These are phyloP conservation scores for Philopedon plagiatum DNA, from an alignment of 2,888 invertebrate genomes.

Conservation along the genomic window DNA sequence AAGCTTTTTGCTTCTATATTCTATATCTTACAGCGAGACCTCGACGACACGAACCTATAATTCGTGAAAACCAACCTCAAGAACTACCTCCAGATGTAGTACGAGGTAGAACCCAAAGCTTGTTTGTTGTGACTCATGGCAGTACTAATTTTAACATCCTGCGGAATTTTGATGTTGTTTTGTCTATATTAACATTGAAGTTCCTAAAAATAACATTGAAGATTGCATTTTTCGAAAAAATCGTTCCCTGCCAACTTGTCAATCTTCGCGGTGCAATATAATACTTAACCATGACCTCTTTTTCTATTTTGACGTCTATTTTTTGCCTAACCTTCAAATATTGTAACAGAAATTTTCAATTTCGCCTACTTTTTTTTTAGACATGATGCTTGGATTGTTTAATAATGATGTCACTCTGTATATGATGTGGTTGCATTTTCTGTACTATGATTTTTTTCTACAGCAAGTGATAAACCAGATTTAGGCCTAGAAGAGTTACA, in stretches of 20 bases:
- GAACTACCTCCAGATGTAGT: slow-evolving; percentile 94
- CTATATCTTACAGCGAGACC: slow-evolving; percentile 73
- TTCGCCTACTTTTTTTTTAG: no score
- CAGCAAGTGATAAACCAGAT: slow-evolving; percentile 90
- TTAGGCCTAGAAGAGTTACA: slow-evolving; percentile 87
- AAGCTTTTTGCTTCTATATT: background rate
- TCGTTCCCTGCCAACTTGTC: background rate
- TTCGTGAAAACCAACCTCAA: slow-evolving; percentile 91
- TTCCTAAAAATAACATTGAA: background rate
- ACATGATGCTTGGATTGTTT: no score
- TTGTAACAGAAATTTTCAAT: background rate
- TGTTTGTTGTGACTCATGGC: slow-evolving; percentile 42
- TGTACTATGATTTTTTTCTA: background rate
- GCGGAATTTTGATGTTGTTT: background rate
- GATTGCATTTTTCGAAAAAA: background rate
- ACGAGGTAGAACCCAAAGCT: slow-evolving; percentile 76
- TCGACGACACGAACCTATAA: slow-evolving; percentile 88
- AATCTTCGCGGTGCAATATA: background rate
- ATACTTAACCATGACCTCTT: background rate
- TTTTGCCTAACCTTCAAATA: background rate
- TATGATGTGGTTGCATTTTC: no score
- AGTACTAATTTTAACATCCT: background rate
- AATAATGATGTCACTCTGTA: no score
- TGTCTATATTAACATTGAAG: background rate
- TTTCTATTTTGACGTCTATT: background rate